Percentiles rank a stretch among this genome's conserved stretches.
phyloP scores from a whole-genome alignment of 2,888 invertebrate species.

The Hoplodrina blanda region DNA sequence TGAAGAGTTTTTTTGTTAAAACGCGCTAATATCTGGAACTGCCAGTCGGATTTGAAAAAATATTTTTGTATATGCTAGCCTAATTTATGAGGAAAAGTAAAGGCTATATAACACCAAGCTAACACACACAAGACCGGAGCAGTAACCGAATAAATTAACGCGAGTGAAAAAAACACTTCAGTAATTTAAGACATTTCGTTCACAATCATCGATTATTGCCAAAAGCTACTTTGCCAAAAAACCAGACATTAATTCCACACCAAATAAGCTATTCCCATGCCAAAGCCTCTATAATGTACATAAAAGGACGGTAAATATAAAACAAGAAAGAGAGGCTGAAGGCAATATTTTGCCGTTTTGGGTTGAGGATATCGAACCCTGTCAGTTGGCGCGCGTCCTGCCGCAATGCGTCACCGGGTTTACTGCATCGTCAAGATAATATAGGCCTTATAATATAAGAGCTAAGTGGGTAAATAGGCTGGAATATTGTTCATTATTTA shows the following conservation, averaged over 20 bases:
- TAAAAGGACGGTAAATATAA: constrained; percentile 34
- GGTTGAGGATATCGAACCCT: constrained; percentile 49
- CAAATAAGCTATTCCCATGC: constrained; percentile 17
- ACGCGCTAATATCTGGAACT: too few species aligned
- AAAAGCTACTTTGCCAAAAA: neutral
- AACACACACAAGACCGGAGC: too few species aligned
- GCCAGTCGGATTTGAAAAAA: too few species aligned
- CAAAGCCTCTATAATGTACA: constrained; percentile 38
- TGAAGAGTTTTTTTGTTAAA: too few species aligned
- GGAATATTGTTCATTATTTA: neutral
- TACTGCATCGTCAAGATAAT: constrained; percentile 50
- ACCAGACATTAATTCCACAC: constrained; percentile 18
- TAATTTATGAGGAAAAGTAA: too few species aligned
- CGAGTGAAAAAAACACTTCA: too few species aligned
- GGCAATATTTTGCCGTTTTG: constrained; percentile 42
- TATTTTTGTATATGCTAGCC: too few species aligned
- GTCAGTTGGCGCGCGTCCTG: constrained; percentile 47
- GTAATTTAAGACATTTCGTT: too few species aligned
- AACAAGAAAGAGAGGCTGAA: constrained; percentile 31
- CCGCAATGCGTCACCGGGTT: constrained; percentile 59
- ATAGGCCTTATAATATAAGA: constrained; percentile 22
- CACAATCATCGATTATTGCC: neutral
- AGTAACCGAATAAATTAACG: too few species aligned
- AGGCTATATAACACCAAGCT: too few species aligned
- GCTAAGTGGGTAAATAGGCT: neutral